Evolutionary conservation across 2,113 vertebrate genomes (phyloP).

Genomic region (Hemiscyllium ocellatum): DNA sequence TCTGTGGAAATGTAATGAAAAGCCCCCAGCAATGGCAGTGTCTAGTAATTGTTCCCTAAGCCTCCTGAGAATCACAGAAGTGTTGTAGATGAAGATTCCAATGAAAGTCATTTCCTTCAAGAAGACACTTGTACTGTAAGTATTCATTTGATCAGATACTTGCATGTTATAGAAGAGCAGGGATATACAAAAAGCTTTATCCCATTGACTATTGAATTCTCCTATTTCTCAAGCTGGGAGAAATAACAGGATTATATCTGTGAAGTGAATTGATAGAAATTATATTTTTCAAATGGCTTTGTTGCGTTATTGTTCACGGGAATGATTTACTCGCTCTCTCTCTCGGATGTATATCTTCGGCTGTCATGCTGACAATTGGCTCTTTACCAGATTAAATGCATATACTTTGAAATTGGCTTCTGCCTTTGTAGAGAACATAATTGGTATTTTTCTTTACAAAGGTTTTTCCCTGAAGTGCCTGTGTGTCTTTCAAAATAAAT

Average conservation of each 20-base stretch:
- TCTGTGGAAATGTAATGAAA: neutral
- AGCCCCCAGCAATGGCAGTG: neutral
- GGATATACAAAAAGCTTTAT: neutral
- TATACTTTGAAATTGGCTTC: neutral
- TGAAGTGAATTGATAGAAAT: neutral
- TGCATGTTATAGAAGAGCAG: neutral
- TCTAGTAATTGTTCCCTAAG: neutral
- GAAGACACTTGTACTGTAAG: neutral
- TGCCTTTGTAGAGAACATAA: neutral
- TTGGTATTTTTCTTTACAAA: neutral
- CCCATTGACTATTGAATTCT: neutral
- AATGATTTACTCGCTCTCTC: neutral
- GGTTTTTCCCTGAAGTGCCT: neutral
- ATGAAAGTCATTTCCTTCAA: neutral
- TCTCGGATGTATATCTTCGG: neutral
- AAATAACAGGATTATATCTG: conserved; percentile 22
- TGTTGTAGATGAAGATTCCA: neutral
- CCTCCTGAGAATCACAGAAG: neutral
- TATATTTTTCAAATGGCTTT: conserved; percentile 9
- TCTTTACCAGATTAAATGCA: neutral
- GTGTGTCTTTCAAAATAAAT: neutral
- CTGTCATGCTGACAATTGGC: neutral
- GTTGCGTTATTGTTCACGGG: neutral
- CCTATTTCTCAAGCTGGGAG: neutral
- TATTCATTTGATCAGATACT: conserved; percentile 16